Evolutionary conservation across 2,113 vertebrate species (phyloP), one percentile per base, ranked within the genome.

Genomic region (Colius striatus): DNA sequence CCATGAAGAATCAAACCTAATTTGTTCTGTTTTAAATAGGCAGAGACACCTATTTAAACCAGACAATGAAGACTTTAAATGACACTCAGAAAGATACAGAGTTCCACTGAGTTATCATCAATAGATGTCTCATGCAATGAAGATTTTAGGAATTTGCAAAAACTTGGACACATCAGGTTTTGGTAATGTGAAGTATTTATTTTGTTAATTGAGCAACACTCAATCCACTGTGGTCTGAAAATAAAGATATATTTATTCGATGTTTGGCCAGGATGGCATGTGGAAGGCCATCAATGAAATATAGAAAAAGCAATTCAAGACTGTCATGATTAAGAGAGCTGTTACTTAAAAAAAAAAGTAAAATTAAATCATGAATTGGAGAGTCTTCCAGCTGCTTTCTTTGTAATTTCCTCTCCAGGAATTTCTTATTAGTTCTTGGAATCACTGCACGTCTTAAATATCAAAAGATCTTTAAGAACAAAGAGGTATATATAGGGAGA

Each of bases 361-460:
- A 10, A 21, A 68, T 38, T 13, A 22, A 76, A 55, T 66, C 25
- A 51, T 50, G 9, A 73, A 71, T n/a, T 53, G 41, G 11, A 50
- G 55, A 45, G 50, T 51, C 43, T 74, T 94, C 72, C 93, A 96
- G 85, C 63, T 94, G 68, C 65, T 86, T 88, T 71, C 79, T 90
- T 86, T 92, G 68, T 93, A 75, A 90, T 94, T 90, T 94, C 92
- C 84, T 93, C 67, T 92, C 79, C 90, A 94, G 82, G 67, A 95
- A 94, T 94, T 97, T 93, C 84, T 74, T 88, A 77, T 51, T 94
- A 83, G 67, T 89, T 90, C 75, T 93, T 93, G 65, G 72, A 96
- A 93, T 92, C 79, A 61, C 68, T 88, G 57, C 34, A 84, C 43
- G 80, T 74, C 75, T 93, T 80, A 71, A 77, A 67, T 88, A 93